phyloP scores from a whole-genome alignment of 2,113 vertebrate species.

The Marcusenius ussheri region DNA sequence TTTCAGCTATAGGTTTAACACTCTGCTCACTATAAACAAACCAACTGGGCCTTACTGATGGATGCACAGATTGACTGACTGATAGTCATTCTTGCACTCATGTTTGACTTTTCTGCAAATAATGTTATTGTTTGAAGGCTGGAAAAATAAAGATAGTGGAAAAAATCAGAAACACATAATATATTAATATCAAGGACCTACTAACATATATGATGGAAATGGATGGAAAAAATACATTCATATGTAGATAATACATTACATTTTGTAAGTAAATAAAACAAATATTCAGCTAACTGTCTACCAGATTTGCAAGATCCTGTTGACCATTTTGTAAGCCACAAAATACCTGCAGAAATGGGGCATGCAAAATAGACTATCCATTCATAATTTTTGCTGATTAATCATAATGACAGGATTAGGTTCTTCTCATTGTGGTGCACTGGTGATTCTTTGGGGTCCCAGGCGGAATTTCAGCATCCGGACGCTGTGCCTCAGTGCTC shows the following conservation, averaged over 20 bases:
- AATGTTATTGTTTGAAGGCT: background rate
- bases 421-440: slow-evolving; percentile 20
- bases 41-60: background rate
- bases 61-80: background rate
- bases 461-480: slow-evolving; percentile 11
- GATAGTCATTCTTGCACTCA: background rate
- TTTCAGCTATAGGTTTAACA: background rate
- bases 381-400: slow-evolving; percentile 40
- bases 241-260: background rate
- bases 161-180: background rate
- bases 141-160: background rate
- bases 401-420: slow-evolving; percentile 33
- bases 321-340: slow-evolving; percentile 9
- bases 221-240: background rate
- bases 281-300: background rate
- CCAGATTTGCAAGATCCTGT: background rate
- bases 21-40: background rate
- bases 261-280: background rate
- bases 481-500: slow-evolving; percentile 16
- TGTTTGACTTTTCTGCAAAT: background rate
- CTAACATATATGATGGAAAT: background rate
- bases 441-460: slow-evolving; percentile 23
- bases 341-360: slow-evolving; percentile 18
- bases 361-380: slow-evolving; percentile 38
- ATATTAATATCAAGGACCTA: background rate